Evolutionary conservation across 2,797 vertebrate genomes (phyloP), one percentile per base, ranked within the genome.

Genomic region (Forpus xanthops): DNA sequence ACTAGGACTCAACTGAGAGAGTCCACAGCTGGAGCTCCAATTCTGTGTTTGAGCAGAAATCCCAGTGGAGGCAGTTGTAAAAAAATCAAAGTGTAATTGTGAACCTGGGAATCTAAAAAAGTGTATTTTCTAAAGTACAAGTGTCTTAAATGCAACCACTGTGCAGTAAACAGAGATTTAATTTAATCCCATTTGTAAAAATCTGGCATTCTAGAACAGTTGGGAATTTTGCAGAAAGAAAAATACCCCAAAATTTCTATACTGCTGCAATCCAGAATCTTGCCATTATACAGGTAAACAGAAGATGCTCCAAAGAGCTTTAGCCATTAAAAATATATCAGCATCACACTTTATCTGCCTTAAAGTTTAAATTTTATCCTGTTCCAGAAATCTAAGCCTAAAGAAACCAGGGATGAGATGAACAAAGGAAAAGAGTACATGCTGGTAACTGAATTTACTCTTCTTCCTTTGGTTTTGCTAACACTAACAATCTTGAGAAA

Each of bases 71-170:
- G 60, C 31, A 74, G 65, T 42, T 89, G 47, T n/a, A 83, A 91
- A 94, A 94, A 93, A 92, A 81, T 66, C 28, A 15, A 95, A 90
- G 82, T 16, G 24, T 58, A 96, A 95, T 85, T 91, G 85, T 85
- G 79, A 94, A 85, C 44, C 33, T 70, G 52, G 37, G 61, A 73
- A 92, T 45, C 67, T 39, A 87, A 93, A 94, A 89, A 89, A 37
- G 24, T 47, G 21, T 30, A 37, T 76, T 91, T 92, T 85, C 79
- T 81, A 37, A 93, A 90, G 79, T n/a, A 91, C 52, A 88, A 92
- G 65, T 92, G 66, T 76, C 68, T 62, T 89, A 92, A 94, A 89
- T 67, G 85, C 37, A 92, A 88, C 80, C 87, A 76, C 33, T 58
- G 52, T 70, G 49, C 58, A 78, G 61, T 52, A 65, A 95, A 67